Evolutionary conservation across 2,888 invertebrate genomes (phyloP).

Genomic region (Leuctra nigra): DNA sequence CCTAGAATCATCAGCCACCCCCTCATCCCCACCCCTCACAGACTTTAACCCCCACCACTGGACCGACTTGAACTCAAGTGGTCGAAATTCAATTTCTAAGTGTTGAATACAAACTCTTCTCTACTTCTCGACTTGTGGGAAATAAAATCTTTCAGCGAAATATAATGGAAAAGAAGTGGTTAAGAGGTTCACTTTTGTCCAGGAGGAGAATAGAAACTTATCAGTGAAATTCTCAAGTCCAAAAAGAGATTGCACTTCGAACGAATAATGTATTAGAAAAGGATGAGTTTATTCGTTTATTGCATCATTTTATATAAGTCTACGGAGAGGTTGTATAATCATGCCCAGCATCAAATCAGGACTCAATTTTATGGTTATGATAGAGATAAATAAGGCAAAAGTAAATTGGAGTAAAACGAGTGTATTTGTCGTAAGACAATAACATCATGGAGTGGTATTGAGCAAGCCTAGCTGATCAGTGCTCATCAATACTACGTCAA

Average conservation of each 20-base stretch:
- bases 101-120: slow-evolving; percentile 23
- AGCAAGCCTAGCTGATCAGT: too few species aligned
- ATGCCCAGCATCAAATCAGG: neutral
- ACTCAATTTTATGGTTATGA: neutral
- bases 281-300: neutral
- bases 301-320: neutral
- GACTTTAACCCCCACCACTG: neutral
- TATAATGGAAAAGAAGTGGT: slow-evolving; percentile 18
- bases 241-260: neutral
- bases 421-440: too few species aligned
- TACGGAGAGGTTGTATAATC: too few species aligned
- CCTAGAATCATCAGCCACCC: neutral
- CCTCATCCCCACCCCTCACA: neutral
- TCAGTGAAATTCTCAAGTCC: slow-evolving; percentile 5
- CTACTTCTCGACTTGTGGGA: slow-evolving; percentile 22
- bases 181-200: slow-evolving; percentile 13
- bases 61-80: neutral
- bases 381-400: too few species aligned
- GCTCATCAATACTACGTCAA: too few species aligned
- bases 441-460: too few species aligned
- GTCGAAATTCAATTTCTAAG: slow-evolving; percentile 26
- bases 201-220: neutral
- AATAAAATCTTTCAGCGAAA: slow-evolving; percentile 23
- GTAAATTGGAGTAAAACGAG: too few species aligned
- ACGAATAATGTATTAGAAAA: neutral